Evolutionary conservation across 2,797 vertebrate genomes (phyloP).

Genomic region (Myoxocephalus aenaeus): DNA sequence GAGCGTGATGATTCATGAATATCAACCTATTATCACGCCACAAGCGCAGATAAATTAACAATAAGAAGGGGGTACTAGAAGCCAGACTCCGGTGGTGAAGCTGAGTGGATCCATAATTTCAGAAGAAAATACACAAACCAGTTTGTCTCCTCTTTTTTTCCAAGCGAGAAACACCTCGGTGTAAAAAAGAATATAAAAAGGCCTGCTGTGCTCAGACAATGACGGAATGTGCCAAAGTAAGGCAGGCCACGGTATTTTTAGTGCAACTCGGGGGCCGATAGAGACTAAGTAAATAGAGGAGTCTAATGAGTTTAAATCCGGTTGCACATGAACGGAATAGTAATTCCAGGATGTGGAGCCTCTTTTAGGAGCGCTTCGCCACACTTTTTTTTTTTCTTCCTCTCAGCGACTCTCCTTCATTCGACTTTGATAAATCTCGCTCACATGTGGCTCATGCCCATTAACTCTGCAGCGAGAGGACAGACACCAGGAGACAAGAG

Average conservation of each 20-base stretch:
- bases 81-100: constrained; percentile 73
- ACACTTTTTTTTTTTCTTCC: constrained; percentile 66
- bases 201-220: constrained; percentile 80
- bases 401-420: constrained; percentile 85
- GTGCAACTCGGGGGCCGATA: constrained; percentile 79
- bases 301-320: constrained; percentile 85
- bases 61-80: constrained; percentile 47
- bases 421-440: constrained; percentile 84
- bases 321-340: constrained; percentile 80
- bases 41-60: constrained; percentile 75
- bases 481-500: constrained; percentile 67
- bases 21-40: constrained; percentile 74
- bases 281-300: constrained; percentile 86
- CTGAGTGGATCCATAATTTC: constrained; percentile 78
- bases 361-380: constrained; percentile 83
- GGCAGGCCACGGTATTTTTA: constrained; percentile 88
- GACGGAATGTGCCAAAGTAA: constrained; percentile 83
- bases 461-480: constrained; percentile 81
- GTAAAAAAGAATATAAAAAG: constrained; percentile 29
- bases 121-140: constrained; percentile 66
- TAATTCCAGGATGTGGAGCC: constrained; percentile 83
- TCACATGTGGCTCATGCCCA: constrained; percentile 82
- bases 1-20: constrained; percentile 69
- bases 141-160: constrained; percentile 61
- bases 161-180: constrained; percentile 52